Base-by-base conservation (phyloP, 2,113 vertebrate species). In the Rutilus rutilus region DNA sequence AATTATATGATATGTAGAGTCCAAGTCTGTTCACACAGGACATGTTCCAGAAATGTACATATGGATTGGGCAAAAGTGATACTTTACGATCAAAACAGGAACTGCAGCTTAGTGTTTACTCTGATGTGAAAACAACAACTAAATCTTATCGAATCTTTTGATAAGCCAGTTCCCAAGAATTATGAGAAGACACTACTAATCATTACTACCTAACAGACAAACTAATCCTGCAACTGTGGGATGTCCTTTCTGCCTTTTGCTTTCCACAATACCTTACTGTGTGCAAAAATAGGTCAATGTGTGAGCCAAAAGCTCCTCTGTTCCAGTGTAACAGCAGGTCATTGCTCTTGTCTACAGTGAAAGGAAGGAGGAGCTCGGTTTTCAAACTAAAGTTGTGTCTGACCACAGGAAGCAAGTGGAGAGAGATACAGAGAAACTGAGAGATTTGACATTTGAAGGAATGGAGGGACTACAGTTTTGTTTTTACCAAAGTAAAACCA, bases 231-330 rank as follows among this genome's bases (percentile, higher is more conserved):
- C 2, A 25, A n/a, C 25, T 50, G 50, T 54, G 78, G 36, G 42
- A 83, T 67, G 80, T 67, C 27, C 71, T n/a, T 67, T 45, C n/a
- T n/a, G 50, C 21, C 33, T 59, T 42, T 39, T 25, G 82, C 27
- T 69, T 80, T 42, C 9, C 82, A 78, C 75, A 69, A 69, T 82
- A 77, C 62, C 67, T 78, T 33, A 30, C 83, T 87, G 78, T 83
- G 54, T 85, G 60, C 59, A 82, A 73, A 86, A 88, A 60, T 59
- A 80, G 88, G 86, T 84, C 83, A 75, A 25, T 6, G 85, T 15
- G 76, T 77, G 73, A 39, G 78, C 19, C 74, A 62, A 79, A 78
- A 57, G 59, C 57, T 42, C 84, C 78, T 67, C 54, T 67, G 83
- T 88, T 83, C 81, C 86, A 81, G 12, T 5, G 84, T 11, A 78